Evolutionary conservation across 2,888 invertebrate species (phyloP).

Genomic region (Eurytoma californica): DNA sequence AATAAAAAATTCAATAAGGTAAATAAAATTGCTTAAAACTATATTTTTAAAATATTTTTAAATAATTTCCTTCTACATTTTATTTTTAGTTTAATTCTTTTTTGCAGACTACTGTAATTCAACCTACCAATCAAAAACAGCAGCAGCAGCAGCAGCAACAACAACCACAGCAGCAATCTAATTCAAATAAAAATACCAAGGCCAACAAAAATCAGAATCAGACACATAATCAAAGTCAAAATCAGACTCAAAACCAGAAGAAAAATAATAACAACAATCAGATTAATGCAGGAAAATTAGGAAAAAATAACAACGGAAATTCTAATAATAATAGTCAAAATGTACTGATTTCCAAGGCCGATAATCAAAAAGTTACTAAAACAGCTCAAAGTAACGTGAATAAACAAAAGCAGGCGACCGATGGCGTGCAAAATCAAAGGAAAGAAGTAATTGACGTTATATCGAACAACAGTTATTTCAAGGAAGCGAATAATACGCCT

Average conservation of each 20-base stretch:
- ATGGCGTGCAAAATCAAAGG: conserved; percentile 56
- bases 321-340: conserved; percentile 55
- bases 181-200: conserved; percentile 50
- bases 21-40: not conserved
- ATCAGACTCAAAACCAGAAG: conserved; percentile 53
- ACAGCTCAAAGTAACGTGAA: conserved; percentile 50
- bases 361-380: conserved; percentile 61
- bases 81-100: not conserved
- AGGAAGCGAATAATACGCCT: conserved; percentile 66
- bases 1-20: conserved; percentile 60
- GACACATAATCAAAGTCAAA: conserved; percentile 49
- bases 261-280: conserved; percentile 51
- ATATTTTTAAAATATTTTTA: conserved; percentile 3
- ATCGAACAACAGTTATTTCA: conserved; percentile 55
- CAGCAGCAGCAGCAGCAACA: conserved; percentile 59
- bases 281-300: conserved; percentile 48
- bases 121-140: conserved; percentile 52
- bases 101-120: conserved; percentile 12
- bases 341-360: conserved; percentile 59
- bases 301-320: conserved; percentile 49
- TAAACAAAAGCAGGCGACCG: conserved; percentile 58
- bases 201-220: conserved; percentile 47
- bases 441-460: conserved; percentile 33
- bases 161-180: conserved; percentile 57
- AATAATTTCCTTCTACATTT: not conserved